phyloP scores from a whole-genome alignment of 2,113 vertebrate species.

The Sceloporus undulatus region DNA sequence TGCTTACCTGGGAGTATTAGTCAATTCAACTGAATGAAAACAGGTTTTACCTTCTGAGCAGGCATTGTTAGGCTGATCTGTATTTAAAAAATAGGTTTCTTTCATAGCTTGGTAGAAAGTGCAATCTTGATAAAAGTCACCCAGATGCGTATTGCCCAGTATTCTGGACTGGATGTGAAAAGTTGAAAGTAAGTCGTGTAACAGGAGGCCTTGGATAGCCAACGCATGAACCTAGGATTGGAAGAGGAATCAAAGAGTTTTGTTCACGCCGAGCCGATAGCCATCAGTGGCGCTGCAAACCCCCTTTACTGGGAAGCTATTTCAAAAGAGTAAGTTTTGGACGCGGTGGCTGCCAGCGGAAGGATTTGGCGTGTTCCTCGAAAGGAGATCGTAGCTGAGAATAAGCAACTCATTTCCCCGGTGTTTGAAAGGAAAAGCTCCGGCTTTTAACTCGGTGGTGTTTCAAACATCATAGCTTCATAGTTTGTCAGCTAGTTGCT shows the following conservation, averaged over 20 bases:
- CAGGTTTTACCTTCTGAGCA: background rate
- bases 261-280: constrained; percentile 89
- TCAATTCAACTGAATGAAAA: background rate
- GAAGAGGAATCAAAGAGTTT: constrained; percentile 90
- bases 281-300: constrained; percentile 84
- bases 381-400: constrained; percentile 85
- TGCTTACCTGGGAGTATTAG: background rate
- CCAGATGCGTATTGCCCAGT: constrained; percentile 85
- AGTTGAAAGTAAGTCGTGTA: constrained; percentile 88
- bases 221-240: constrained; percentile 87
- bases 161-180: constrained; percentile 90
- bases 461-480: constrained; percentile 68
- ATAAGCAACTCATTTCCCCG: constrained; percentile 82
- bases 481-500: constrained; percentile 65
- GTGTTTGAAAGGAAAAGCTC: constrained; percentile 83
- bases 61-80: constrained; percentile 36
- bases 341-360: constrained; percentile 76
- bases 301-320: constrained; percentile 84
- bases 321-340: constrained; percentile 83
- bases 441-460: constrained; percentile 63
- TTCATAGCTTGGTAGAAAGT: constrained; percentile 67
- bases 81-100: constrained; percentile 68
- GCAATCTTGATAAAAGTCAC: constrained; percentile 80
- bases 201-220: constrained; percentile 89
- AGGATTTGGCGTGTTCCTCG: constrained; percentile 81